A percentile compares a stretch with the other conserved stretches of the same genome.
phyloP scores from a whole-genome alignment of 2,888 invertebrate species.

The Pantelozetes paolii region DNA sequence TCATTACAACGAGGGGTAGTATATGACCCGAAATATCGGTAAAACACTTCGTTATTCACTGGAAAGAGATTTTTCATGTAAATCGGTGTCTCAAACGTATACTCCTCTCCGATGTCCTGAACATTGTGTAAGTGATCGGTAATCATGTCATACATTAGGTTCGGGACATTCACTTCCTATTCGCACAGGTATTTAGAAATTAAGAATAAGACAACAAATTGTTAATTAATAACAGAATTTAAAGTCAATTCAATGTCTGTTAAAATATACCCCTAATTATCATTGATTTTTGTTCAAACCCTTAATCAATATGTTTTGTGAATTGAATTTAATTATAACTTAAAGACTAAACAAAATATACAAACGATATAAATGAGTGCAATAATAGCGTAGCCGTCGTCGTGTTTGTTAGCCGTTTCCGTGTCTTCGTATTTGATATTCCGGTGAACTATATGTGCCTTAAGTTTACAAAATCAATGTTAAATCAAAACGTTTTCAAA shows the following conservation, averaged over 20 bases:
- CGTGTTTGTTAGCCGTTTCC: conserved; percentile 6
- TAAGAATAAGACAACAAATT: neutral
- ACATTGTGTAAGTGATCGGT: conserved; percentile 36
- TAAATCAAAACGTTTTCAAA: neutral
- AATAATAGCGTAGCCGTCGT: conserved; percentile 38
- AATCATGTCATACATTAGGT: conserved; percentile 31
- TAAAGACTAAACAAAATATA: too few species aligned
- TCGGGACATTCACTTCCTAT: conserved; percentile 34
- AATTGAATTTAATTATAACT: too few species aligned
- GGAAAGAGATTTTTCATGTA: conserved; percentile 30
- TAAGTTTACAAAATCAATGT: neutral
- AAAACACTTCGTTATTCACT: conserved; percentile 25
- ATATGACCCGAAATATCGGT: conserved; percentile 40
- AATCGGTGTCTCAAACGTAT: conserved; percentile 28
- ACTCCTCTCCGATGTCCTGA: conserved; percentile 12
- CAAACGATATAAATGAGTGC: conserved; percentile 7
- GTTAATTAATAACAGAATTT: too few species aligned
- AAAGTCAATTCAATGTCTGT: too few species aligned
- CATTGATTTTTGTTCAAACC: too few species aligned
- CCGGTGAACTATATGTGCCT: conserved; percentile 38
- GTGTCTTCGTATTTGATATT: conserved; percentile 35
- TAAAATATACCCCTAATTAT: too few species aligned
- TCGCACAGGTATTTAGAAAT: neutral
- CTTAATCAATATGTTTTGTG: too few species aligned
- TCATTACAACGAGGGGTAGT: conserved; percentile 39